Base-by-base conservation (phyloP, 2,888 invertebrate genomes). In the Lochmaea capreae region DNA sequence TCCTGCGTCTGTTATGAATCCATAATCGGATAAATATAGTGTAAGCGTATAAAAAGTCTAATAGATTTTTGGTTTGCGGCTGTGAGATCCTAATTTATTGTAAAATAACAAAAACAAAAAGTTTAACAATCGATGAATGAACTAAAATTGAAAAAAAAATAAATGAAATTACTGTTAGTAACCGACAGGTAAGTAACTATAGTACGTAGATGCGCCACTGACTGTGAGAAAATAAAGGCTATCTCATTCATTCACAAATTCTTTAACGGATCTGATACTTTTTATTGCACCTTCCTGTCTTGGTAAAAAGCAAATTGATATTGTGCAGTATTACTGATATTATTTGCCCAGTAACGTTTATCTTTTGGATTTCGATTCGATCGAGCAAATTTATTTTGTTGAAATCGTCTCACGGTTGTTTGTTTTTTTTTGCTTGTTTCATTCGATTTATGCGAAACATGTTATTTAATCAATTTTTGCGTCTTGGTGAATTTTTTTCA, bases 161-260 rank as follows among this genome's bases (percentile, higher is more conserved):
- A 11, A 43, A 12, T 14, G 14, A 46, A 46, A 12, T 46, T 46
- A 46, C 46, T 46, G 11, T 12, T 46, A 12, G 46, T 46, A 12
- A 46, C 11, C 11, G 46, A 46, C 46, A 22, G 9, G 42, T 42
- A 42, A 42, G 42, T 10, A 42, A 42, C 2, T 46, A 12, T 46
- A 12, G 46, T 12, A 12, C 14, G 14, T 12, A 59, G 73, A 46
- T 58, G 58, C 75, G 73, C 65, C 22, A 67, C 74, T 71, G 58
- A 18, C 52, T 65, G 72, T 70, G 71, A 61, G 71, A 54, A 71
- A 74, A 67, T 65, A 72, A 59, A 39, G 16, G 49, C 62, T 61
- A 65, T 73, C 73, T 71, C 78, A 69, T 77, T 75, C 78, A 79
- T 79, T 79, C 78, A 79, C 76, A 71, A 76, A 78, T 78, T 78